Evolutionary conservation across 2,797 vertebrate species (phyloP).

Genomic region (Cottoperca gobio): DNA sequence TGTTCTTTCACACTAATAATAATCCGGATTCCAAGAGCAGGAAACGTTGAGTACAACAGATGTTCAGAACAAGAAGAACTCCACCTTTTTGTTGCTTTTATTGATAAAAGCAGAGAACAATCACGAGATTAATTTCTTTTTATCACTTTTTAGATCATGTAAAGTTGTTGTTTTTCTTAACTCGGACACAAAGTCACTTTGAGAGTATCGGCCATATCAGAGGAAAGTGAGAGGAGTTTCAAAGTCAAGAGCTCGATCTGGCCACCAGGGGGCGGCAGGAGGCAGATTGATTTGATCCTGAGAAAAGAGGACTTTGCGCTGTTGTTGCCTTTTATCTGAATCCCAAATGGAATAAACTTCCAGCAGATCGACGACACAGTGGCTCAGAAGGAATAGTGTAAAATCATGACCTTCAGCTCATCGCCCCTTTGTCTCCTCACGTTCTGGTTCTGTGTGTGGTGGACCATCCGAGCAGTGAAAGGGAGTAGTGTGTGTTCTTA

Average conservation of each 20-base stretch:
- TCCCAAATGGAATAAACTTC: not conserved
- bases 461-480: slow-evolving; percentile 59
- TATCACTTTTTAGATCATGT: slow-evolving; percentile 36
- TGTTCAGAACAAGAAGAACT: slow-evolving; percentile 29
- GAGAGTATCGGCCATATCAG: slow-evolving; percentile 37
- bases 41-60: slow-evolving; percentile 39
- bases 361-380: slow-evolving; percentile 3
- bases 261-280: slow-evolving; percentile 55
- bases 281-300: slow-evolving; percentile 37
- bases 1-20: slow-evolving; percentile 1
- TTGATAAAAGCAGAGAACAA: slow-evolving; percentile 77
- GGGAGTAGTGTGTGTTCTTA: slow-evolving; percentile 52
- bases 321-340: not conserved
- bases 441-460: slow-evolving; percentile 23
- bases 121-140: slow-evolving; percentile 64
- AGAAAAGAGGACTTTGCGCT: not conserved
- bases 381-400: not conserved
- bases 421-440: not conserved
- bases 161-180: slow-evolving; percentile 25
- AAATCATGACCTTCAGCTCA: slow-evolving; percentile 41
- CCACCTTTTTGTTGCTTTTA: slow-evolving; percentile 39
- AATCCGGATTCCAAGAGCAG: slow-evolving; percentile 26
- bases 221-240: not conserved
- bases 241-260: not conserved
- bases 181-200: slow-evolving; percentile 75